Conservation (phyloP, 1,140 invertebrate genomes). For the Saccostrea cuccullata region DNA sequence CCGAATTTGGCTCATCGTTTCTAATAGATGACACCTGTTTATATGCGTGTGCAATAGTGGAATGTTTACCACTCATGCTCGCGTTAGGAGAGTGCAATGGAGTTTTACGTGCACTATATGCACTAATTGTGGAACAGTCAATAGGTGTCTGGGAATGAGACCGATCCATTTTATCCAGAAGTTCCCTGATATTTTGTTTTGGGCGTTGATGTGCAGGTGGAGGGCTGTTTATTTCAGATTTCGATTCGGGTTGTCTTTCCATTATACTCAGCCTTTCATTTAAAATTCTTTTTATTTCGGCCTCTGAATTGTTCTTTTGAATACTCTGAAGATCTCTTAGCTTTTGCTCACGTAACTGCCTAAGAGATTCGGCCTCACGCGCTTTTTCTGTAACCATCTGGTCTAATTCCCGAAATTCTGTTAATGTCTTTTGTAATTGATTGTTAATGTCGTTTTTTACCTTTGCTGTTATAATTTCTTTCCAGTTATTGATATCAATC, state of each 20-base stretch:
- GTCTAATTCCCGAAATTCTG: slow-evolving; percentile 19
- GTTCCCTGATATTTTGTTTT: slow-evolving; percentile 29
- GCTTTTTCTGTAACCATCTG: background rate
- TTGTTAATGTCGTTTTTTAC: background rate
- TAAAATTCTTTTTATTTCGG: background rate
- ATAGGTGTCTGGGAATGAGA: background rate
- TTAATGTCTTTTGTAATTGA: background rate
- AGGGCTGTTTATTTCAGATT: slow-evolving; percentile 9
- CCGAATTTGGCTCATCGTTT: background rate
- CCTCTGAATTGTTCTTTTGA: slow-evolving; percentile 28
- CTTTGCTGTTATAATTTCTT: slow-evolving; percentile 11
- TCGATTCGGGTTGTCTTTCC: background rate
- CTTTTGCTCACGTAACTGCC: background rate
- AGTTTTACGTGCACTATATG: slow-evolving; percentile 28
- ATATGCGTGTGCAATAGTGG: background rate
- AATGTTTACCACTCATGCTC: background rate
- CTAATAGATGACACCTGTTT: background rate
- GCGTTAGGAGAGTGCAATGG: slow-evolving; percentile 19
- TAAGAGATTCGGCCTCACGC: background rate
- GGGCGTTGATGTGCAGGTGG: slow-evolving; percentile 21
- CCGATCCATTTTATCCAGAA: slow-evolving; percentile 34
- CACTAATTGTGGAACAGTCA: background rate
- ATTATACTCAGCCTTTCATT: background rate
- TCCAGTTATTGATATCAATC: background rate
- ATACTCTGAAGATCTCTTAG: slow-evolving; percentile 11